Evolutionary conservation across 2,113 vertebrate species (phyloP).

Genomic region (Chaenogobius annularis): DNA sequence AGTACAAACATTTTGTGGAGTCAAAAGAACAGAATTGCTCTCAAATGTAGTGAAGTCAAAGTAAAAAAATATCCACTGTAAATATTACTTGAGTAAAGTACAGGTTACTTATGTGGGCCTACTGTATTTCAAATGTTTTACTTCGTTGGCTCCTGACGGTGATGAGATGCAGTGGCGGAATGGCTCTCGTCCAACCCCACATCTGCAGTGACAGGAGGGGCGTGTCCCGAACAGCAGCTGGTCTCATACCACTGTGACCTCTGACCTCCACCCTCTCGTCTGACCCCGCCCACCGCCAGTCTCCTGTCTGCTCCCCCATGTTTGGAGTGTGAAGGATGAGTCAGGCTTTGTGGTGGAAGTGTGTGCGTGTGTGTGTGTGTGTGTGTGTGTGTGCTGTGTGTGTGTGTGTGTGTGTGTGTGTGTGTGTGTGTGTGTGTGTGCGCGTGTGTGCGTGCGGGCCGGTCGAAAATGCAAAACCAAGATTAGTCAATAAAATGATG

Average conservation of each 20-base stretch:
- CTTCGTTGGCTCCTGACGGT: not conserved
- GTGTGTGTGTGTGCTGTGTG: too few relatives aligned
- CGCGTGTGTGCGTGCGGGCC: not conserved
- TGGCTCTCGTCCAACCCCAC: constrained; percentile 15
- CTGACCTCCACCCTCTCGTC: not conserved
- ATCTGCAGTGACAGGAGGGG: constrained; percentile 20
- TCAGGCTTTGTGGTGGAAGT: constrained; percentile 4
- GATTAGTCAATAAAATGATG: not conserved
- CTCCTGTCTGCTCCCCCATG: not conserved
- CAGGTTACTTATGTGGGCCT: too few relatives aligned
- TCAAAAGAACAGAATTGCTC: too few relatives aligned
- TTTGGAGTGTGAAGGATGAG: not conserved
- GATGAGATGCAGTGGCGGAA: not conserved
- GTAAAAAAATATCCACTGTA: too few relatives aligned
- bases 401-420: too few relatives aligned
- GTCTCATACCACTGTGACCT: constrained; percentile 18
- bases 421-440: too few relatives aligned
- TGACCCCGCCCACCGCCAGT: constrained; percentile 21
- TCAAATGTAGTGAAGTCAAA: too few relatives aligned
- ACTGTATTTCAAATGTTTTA: too few relatives aligned
- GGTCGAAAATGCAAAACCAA: not conserved
- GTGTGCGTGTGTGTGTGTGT: too few relatives aligned
- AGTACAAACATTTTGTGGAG: too few relatives aligned
- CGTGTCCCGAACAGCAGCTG: constrained; percentile 55
- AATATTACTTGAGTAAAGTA: too few relatives aligned